A percentile compares a stretch with the other conserved stretches of the same genome.
These are phyloP conservation scores for Vanessa cardui DNA, from an alignment of 2,888 invertebrate species.

Conservation along the genomic window DNA sequence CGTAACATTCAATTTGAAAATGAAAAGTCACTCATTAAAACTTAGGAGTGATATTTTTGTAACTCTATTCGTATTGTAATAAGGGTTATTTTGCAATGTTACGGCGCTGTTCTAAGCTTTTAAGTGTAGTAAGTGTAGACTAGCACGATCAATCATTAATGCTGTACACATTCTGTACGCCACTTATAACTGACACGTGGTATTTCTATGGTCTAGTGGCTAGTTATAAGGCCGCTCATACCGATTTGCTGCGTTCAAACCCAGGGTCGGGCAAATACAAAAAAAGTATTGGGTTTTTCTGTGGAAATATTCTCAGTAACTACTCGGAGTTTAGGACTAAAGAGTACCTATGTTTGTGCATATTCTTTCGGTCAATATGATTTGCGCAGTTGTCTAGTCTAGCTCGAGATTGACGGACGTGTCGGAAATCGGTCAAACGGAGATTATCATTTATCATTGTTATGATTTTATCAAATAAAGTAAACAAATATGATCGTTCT, in stretches of 20 bases:
- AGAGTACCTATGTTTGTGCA: too few species aligned
- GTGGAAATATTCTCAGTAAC: too few species aligned
- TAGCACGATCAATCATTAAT: conserved; percentile 7
- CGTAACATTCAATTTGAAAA: conserved; percentile 26
- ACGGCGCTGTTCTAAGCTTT: background rate
- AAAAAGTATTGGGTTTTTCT: too few species aligned
- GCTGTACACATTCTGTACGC: background rate
- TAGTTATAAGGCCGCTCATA: too few species aligned
- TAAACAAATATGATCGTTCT: background rate
- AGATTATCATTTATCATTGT: too few species aligned
- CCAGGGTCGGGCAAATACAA: too few species aligned
- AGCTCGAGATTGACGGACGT: too few species aligned
- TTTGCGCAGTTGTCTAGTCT: too few species aligned
- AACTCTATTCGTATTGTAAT: conserved; percentile 1
- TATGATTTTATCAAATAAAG: background rate
- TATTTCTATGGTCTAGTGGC: background rate
- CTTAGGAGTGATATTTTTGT: background rate
- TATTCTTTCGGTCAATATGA: too few species aligned
- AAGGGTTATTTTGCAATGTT: conserved; percentile 7
- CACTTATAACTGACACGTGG: conserved; percentile 1
- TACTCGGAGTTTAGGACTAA: too few species aligned
- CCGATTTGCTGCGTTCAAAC: too few species aligned
- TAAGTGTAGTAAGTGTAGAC: background rate
- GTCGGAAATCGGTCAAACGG: too few species aligned
- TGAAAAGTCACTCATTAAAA: conserved; percentile 22